Conservation (phyloP, 1,140 invertebrate species). For the Drosophila melanica region DNA sequence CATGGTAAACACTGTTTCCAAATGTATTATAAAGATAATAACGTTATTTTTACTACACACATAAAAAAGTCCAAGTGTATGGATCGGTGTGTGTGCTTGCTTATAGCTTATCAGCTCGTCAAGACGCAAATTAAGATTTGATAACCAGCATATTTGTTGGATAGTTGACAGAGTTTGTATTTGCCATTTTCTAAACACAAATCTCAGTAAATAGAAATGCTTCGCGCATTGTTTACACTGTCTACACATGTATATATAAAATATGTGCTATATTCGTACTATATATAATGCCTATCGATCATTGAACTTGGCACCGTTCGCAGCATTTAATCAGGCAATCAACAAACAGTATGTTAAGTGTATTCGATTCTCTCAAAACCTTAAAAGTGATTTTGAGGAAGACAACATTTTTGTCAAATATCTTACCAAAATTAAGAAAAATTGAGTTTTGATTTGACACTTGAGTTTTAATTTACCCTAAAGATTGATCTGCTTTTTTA, state of each 20-base stretch:
- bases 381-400: too few species aligned
- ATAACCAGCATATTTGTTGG: conserved; percentile 42
- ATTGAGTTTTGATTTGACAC: too few species aligned
- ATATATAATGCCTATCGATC: conserved; percentile 52
- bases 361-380: not conserved
- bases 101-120: conserved; percentile 19
- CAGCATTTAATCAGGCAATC: conserved; percentile 2
- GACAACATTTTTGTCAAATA: too few species aligned
- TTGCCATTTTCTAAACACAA: conserved; percentile 8
- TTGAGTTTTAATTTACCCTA: too few species aligned
- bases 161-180: conserved; percentile 1
- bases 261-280: conserved; percentile 3
- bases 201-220: conserved; percentile 22
- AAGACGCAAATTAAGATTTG: conserved; percentile 30
- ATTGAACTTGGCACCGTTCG: conserved; percentile 54
- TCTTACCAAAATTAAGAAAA: too few species aligned
- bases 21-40: conserved; percentile 35
- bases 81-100: not conserved
- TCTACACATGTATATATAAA: not conserved
- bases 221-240: conserved; percentile 20
- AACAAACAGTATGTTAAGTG: conserved; percentile 7
- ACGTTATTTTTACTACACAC: conserved; percentile 14
- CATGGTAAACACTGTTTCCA: conserved; percentile 2
- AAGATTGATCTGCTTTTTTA: too few species aligned
- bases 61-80: not conserved